A percentile compares a stretch with the other conserved stretches of the same genome.
Conservation (phyloP, 2,888 invertebrate genomes). For the Tenthredo mesomela region DNA sequence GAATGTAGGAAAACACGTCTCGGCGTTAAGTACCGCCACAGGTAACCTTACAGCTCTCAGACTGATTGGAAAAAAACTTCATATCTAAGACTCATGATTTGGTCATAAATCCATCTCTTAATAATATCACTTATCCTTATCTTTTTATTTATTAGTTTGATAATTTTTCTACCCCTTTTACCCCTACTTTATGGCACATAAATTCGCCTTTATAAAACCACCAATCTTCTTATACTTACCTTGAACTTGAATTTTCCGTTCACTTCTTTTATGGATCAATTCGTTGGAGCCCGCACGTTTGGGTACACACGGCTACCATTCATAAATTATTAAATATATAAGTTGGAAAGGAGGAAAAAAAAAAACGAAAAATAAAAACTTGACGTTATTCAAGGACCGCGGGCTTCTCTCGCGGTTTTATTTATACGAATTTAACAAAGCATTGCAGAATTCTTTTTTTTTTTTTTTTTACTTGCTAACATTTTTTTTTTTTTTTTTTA, state of each 20-base stretch:
- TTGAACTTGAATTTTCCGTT: not conserved
- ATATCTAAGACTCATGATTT: not conserved
- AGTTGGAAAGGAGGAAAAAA: not conserved
- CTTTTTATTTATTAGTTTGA: not conserved
- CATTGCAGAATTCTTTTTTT: not conserved
- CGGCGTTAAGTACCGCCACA: constrained; percentile 6
- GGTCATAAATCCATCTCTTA: not conserved
- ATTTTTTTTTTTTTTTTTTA: not conserved
- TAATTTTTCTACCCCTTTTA: not conserved
- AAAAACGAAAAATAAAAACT: not conserved
- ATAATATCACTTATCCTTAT: not conserved
- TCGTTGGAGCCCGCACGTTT: not conserved
- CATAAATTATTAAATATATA: not conserved
- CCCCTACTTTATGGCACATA: not conserved
- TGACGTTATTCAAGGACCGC: not conserved
- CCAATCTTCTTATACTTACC: not conserved
- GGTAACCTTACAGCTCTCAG: constrained; percentile 26
- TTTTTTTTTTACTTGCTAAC: not conserved
- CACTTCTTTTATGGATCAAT: not conserved
- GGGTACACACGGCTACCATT: not conserved
- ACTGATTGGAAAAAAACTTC: constrained; percentile 34
- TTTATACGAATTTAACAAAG: constrained; percentile 29
- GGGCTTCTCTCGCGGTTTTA: not conserved
- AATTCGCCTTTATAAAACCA: not conserved
- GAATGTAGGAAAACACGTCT: constrained; percentile 41